phyloP scores from a whole-genome alignment of 2,797 vertebrate species.

The Pogonophryne albipinna region DNA sequence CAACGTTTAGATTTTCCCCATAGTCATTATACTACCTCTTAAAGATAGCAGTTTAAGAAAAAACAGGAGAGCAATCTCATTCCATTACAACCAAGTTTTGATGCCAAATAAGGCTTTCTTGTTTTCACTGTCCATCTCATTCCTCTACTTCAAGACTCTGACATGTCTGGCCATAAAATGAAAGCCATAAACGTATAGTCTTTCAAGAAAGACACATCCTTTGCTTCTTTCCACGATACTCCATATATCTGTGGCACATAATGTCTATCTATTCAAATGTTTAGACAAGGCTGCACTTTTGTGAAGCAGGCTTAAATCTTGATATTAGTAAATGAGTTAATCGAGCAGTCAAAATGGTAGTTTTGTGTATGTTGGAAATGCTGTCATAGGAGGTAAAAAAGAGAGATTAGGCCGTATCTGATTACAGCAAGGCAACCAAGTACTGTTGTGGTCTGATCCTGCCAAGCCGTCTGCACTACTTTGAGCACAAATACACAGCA shows the following conservation, averaged over 20 bases:
- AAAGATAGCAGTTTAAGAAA: slow-evolving; percentile 21
- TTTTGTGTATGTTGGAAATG: slow-evolving; percentile 22
- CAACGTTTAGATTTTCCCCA: slow-evolving; percentile 14
- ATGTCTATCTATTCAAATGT: slow-evolving; percentile 44
- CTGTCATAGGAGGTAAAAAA: slow-evolving; percentile 45
- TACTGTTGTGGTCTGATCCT: slow-evolving; percentile 51
- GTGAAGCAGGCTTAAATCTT: slow-evolving; percentile 26
- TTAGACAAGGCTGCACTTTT: slow-evolving; percentile 20
- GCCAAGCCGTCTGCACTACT: slow-evolving; percentile 43
- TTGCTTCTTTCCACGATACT: slow-evolving; percentile 32
- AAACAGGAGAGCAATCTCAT: slow-evolving; percentile 17
- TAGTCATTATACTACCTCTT: slow-evolving; percentile 13
- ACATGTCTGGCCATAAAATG: slow-evolving; percentile 29
- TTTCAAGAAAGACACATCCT: slow-evolving; percentile 20
- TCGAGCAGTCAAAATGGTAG: slow-evolving; percentile 33
- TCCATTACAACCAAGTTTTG: slow-evolving; percentile 12
- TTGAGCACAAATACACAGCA: slow-evolving; percentile 48
- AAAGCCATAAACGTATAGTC: not conserved
- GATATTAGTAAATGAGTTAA: slow-evolving; percentile 56
- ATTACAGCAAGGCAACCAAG: slow-evolving; percentile 63
- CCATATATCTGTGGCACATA: slow-evolving; percentile 25
- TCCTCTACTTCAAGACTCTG: slow-evolving; percentile 32
- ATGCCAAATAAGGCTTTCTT: slow-evolving; percentile 58
- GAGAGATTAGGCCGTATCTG: slow-evolving; percentile 62
- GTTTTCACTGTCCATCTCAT: slow-evolving; percentile 30